A percentile compares a stretch with the other conserved stretches of the same genome.
Evolutionary conservation across 2,113 vertebrate species (phyloP).

Genomic region (Anolis sagrei): DNA sequence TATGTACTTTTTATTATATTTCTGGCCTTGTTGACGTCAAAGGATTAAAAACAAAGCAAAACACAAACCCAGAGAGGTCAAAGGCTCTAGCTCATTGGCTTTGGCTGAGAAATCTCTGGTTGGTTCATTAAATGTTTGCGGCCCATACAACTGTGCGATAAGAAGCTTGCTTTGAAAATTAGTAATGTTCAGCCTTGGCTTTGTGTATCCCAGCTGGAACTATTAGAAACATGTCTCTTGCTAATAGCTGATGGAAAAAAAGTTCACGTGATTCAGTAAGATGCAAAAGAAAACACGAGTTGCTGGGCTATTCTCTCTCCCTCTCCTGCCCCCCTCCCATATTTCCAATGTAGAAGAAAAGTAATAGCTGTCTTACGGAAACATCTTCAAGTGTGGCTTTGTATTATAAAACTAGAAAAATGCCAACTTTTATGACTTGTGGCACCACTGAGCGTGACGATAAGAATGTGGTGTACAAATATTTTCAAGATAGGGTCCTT

Average conservation of each 20-base stretch:
- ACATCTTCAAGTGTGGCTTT: background rate
- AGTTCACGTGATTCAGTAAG: slow-evolving; percentile 44
- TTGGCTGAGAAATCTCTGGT: slow-evolving; percentile 48
- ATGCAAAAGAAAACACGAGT: slow-evolving; percentile 52
- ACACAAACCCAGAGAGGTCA: slow-evolving; percentile 23
- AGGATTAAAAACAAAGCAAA: slow-evolving; percentile 24
- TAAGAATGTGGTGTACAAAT: background rate
- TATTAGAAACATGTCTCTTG: slow-evolving; percentile 42
- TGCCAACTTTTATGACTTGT: background rate
- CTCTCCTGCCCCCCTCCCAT: too few species aligned
- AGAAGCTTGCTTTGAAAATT: slow-evolving; percentile 55
- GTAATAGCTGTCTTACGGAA: slow-evolving; percentile 28
- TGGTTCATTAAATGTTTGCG: slow-evolving; percentile 57
- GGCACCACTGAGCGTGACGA: background rate
- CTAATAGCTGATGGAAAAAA: slow-evolving; percentile 16
- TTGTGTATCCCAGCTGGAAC: slow-evolving; percentile 52
- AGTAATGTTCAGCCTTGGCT: slow-evolving; percentile 55
- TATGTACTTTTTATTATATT: slow-evolving; percentile 34
- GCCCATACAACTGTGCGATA: slow-evolving; percentile 44
- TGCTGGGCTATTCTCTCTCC: background rate
- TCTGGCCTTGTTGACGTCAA: slow-evolving; percentile 44
- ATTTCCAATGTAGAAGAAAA: slow-evolving; percentile 28
- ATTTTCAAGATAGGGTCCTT: background rate
- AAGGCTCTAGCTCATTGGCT: slow-evolving; percentile 35
- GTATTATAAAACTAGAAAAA: background rate